phyloP scores from a whole-genome alignment of 2,888 invertebrate genomes.

The Campoletis raptor region DNA sequence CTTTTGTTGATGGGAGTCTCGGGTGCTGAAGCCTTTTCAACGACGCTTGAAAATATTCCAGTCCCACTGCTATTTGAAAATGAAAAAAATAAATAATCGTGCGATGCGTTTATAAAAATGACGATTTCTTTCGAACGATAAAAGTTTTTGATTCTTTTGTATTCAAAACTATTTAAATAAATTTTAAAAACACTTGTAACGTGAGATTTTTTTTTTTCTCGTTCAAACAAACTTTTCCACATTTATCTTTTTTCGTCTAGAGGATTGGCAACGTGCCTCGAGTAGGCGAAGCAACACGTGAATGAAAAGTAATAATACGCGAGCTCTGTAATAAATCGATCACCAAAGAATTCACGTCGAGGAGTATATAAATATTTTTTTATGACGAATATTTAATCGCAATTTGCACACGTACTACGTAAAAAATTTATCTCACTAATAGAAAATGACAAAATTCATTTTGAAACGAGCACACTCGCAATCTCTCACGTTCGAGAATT shows the following conservation, averaged over 20 bases:
- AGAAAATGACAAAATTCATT: neutral
- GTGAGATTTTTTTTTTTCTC: neutral
- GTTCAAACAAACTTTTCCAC: neutral
- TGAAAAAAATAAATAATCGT: neutral
- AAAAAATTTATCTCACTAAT: neutral
- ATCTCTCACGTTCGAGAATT: slow-evolving; percentile 48
- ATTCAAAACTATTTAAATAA: too few species aligned
- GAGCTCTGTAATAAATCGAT: slow-evolving; percentile 37
- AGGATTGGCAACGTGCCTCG: slow-evolving; percentile 75
- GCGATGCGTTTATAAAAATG: too few species aligned
- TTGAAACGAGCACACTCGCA: neutral
- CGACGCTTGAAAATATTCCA: neutral
- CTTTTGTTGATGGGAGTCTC: neutral
- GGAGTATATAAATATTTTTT: neutral
- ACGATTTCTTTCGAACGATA: too few species aligned
- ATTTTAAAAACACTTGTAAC: neutral
- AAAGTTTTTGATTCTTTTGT: too few species aligned
- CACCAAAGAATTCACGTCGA: neutral
- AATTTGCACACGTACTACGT: neutral
- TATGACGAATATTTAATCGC: neutral
- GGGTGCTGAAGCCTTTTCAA: neutral
- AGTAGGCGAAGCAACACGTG: slow-evolving; percentile 73
- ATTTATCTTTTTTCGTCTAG: slow-evolving; percentile 16
- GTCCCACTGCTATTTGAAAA: neutral
- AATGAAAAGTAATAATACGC: slow-evolving; percentile 56